Base-by-base conservation (phyloP, 1,140 invertebrate species). In the Cotesia typhae region DNA sequence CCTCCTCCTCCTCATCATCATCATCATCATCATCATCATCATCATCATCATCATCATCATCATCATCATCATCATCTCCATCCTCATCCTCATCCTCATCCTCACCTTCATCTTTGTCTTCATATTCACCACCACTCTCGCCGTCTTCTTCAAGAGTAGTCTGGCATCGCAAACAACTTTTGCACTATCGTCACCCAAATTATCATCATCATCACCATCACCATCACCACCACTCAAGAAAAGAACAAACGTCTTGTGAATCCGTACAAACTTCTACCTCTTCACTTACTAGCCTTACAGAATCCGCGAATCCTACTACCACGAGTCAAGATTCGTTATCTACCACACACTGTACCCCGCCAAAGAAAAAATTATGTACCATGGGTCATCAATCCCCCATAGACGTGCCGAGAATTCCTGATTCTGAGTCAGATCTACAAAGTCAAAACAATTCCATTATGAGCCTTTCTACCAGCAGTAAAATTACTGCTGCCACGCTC, bases 401-500 rank as follows among this genome's bases (percentile, higher is more conserved):
- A 61, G 37, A 52, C 35, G 2, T 20, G 3, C 36, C 35, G 14
- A 38, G 57, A 12, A 64, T 36, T 70, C 64, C 38, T 7, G 78
- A 74, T 14, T 71, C 67, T 0, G 75, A 76, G 1, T 14, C 57
- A 1, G 73, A 41, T 41, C 63, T 77, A 3, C 80, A 82, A 14
- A 82, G 67, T 52, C 75, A 4, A 63, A 59, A 53, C 67, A 53
- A 9, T 73, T 17, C 41, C 69, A 64, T 75, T 17, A 41, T 76
- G 74, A 68, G 72, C 67, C 5, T 75, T 74, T 52, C 68, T 67
- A 76, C 75, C 20, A 77, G 74, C 28, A 74, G 37, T 57, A 75
- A 73, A 63, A 68, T 75, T 55, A 83, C 83, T 4, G 83, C 84
- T 6, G 85, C 88, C 1, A 85, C 87, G 0, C 80, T 92, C 61